phyloP scores from a whole-genome alignment of 2,797 vertebrate genomes.

The Notoglanidium macrostoma region DNA sequence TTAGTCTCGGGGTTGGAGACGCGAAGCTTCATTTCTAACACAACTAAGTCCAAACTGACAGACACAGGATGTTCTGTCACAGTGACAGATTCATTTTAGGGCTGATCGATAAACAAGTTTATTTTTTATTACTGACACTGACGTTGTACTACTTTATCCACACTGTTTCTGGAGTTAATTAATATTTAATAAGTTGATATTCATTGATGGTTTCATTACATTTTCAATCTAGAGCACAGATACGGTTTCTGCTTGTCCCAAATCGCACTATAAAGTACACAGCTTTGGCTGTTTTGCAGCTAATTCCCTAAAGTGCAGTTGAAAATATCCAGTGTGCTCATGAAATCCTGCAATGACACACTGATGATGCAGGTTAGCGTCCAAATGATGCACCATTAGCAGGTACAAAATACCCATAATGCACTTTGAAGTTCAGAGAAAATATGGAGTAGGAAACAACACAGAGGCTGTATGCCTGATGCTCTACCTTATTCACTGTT shows the following conservation, averaged over 20 bases:
- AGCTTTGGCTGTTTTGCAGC: not conserved
- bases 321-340: not conserved
- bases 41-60: constrained; percentile 25
- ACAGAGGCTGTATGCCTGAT: not conserved
- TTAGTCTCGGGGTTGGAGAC: constrained; percentile 4
- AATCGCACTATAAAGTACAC: not conserved
- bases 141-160: constrained; percentile 1
- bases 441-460: not conserved
- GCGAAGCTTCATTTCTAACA: not conserved
- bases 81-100: not conserved
- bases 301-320: not conserved
- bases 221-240: not conserved
- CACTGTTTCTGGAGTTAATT: not conserved
- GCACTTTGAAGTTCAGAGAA: not conserved
- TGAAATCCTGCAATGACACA: not conserved
- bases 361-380: not conserved
- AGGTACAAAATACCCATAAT: not conserved
- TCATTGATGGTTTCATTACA: not conserved
- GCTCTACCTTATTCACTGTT: not conserved
- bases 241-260: not conserved
- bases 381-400: not conserved
- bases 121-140: not conserved
- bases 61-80: constrained; percentile 4
- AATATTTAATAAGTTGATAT: not conserved
- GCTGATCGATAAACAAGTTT: not conserved